These are phyloP conservation scores for Microtus oregoni DNA, from an alignment of 2,113 vertebrate genomes.

Conservation along the genomic window DNA sequence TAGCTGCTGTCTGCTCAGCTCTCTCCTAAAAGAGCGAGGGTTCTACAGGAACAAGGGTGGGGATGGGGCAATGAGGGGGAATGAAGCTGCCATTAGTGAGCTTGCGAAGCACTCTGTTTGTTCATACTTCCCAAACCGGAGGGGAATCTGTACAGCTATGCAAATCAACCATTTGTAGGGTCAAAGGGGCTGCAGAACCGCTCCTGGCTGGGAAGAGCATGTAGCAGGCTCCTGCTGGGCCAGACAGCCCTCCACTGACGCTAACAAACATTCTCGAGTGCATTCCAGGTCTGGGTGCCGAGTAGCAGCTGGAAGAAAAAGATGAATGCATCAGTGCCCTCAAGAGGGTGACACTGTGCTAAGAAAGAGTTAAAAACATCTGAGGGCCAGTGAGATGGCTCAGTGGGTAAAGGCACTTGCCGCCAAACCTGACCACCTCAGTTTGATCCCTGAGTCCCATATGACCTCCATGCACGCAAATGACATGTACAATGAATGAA, in stretches of 20 bases:
- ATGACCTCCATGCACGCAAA: too few species aligned
- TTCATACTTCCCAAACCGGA: background rate
- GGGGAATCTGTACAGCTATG: background rate
- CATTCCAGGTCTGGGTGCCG: background rate
- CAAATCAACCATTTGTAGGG: background rate
- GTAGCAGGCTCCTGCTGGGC: background rate
- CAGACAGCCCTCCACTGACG: accelerated
- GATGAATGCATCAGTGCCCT: background rate
- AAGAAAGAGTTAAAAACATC: too few species aligned
- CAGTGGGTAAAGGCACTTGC: background rate
- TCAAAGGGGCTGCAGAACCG: too few species aligned
- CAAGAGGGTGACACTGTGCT: background rate
- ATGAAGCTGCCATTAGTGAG: background rate
- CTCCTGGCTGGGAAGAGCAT: background rate
- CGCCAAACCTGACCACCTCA: background rate
- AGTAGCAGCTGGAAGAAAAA: background rate
- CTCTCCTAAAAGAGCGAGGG: background rate
- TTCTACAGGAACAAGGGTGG: background rate
- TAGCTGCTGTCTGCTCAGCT: background rate
- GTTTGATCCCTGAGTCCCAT: background rate
- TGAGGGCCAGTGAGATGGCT: background rate
- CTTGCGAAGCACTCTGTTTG: background rate
- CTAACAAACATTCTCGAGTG: background rate
- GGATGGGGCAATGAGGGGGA: background rate
- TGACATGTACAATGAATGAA: background rate